Evolutionary conservation across 1,140 invertebrate species (phyloP), one percentile per base, ranked within the genome.

Genomic region (Calycopis cecrops): DNA sequence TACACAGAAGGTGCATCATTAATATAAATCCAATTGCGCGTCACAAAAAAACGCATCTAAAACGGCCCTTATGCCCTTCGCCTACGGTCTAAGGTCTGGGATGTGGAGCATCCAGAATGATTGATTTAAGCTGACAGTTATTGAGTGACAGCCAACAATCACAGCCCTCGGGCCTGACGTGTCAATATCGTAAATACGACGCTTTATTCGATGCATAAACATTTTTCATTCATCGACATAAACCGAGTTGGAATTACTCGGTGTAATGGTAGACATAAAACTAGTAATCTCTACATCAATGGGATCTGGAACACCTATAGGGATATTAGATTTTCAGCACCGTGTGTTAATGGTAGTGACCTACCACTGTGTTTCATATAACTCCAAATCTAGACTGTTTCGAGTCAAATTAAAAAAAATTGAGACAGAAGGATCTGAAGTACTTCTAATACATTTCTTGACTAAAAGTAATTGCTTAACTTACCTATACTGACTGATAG

Each of bases 41-140:
- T 28, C 21, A 28, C 21, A 28, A 28, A 28, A 28, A 28, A 28
- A 28, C 21, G 21, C 6, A 44, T 44, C 11, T 14, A 62, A 57
- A 21, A 17, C 52, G 40, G 9, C 40, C 28, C 58, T 58, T 66
- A 60, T 16, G 9, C 3, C 40, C 1, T 37, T 47, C 34, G 12
- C 55, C 50, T 55, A 64, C 48, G 55, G 44, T 48, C 42, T 40
- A 60, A 37, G 55, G 44, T 52, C 35, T 47, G 52, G 54, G 51
- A 51, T 57, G 35, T 59, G 12, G 56, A 65, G 33, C 53, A 58
- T 61, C 53, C 44, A 57, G 51, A 57, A 55, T 71, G 71, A 72
- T 67, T 74, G 72, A 72, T 74, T 71, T 70, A 71, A 71, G 58
- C 56, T 60, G 69, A 71, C 71, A 69, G 65, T 67, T 72, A 70